Percentiles rank a stretch among this genome's conserved stretches.
These are phyloP conservation scores for Nyctalus aviator DNA, from an alignment of 2,797 vertebrate species.

Conservation along the genomic window DNA sequence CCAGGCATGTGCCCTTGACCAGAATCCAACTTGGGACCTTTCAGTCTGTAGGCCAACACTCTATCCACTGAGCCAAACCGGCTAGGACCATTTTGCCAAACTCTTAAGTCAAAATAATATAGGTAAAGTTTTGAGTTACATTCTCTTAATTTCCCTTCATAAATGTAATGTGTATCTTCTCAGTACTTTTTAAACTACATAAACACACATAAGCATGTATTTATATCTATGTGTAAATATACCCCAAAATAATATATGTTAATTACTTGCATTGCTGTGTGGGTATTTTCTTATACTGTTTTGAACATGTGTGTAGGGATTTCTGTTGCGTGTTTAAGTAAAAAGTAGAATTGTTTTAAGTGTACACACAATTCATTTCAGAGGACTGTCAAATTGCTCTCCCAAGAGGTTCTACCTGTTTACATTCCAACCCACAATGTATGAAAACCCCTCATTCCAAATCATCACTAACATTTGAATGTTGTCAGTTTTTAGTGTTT, in stretches of 20 bases:
- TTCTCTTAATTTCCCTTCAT: constrained; percentile 14
- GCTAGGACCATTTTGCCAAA: not conserved
- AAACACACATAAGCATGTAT: not conserved
- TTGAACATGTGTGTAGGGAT: not conserved
- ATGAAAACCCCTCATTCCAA: not conserved
- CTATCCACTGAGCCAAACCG: too few relatives aligned
- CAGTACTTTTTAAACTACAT: not conserved
- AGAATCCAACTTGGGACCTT: too few relatives aligned
- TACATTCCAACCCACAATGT: not conserved
- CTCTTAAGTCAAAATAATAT: not conserved
- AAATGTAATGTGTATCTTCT: not conserved
- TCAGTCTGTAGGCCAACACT: too few relatives aligned
- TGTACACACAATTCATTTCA: constrained; percentile 10
- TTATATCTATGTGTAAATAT: not conserved
- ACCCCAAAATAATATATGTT: not conserved
- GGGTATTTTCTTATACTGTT: not conserved
- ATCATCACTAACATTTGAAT: not conserved
- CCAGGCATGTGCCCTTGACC: too few relatives aligned
- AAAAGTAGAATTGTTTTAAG: not conserved
- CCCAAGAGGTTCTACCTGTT: not conserved
- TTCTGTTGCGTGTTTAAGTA: not conserved
- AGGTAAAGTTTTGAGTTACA: constrained; percentile 35
- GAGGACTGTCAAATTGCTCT: not conserved
- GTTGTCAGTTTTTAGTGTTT: constrained; percentile 33
- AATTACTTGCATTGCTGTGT: not conserved